These are phyloP conservation scores for Neoascia interrupta DNA, from an alignment of 2,888 invertebrate genomes.

Conservation along the genomic window DNA sequence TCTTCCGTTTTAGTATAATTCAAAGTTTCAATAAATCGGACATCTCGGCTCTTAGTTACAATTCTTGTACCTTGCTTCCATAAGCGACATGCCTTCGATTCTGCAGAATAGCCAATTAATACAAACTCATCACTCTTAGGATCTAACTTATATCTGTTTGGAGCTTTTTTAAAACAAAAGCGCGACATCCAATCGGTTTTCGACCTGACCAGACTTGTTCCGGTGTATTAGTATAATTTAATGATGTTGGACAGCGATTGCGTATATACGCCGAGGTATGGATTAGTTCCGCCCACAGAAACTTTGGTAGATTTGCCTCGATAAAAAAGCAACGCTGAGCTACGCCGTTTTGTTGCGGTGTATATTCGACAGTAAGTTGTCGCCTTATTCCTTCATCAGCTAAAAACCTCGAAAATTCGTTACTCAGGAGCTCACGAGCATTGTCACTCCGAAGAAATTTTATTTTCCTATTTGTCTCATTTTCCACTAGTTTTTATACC, in stretches of 20 bases:
- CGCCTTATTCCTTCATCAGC: background rate
- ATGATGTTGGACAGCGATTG: constrained; percentile 30
- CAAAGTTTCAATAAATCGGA: constrained; percentile 19
- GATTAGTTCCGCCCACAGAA: too few relatives aligned
- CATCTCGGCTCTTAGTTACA: constrained; percentile 25
- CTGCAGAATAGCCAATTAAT: constrained; percentile 35
- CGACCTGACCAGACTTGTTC: constrained; percentile 47
- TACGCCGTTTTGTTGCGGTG: constrained; percentile 2
- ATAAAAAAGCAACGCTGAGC: constrained; percentile 60
- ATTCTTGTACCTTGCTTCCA: constrained; percentile 1
- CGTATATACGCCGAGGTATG: constrained; percentile 27
- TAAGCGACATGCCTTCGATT: constrained; percentile 39
- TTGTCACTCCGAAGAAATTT: background rate
- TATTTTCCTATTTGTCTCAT: background rate
- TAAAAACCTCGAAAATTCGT: background rate
- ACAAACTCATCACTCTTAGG: constrained; percentile 28
- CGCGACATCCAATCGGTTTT: constrained; percentile 44
- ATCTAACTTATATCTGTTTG: constrained; percentile 31
- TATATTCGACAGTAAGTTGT: background rate
- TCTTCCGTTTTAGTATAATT: too few relatives aligned
- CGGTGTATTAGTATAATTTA: constrained; percentile 32
- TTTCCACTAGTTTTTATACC: too few relatives aligned
- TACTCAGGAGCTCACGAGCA: background rate
- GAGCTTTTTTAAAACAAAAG: constrained; percentile 34
- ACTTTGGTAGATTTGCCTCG: too few relatives aligned